Evolutionary conservation across 2,113 vertebrate genomes (phyloP).

Genomic region (Sminthopsis crassicaudata): DNA sequence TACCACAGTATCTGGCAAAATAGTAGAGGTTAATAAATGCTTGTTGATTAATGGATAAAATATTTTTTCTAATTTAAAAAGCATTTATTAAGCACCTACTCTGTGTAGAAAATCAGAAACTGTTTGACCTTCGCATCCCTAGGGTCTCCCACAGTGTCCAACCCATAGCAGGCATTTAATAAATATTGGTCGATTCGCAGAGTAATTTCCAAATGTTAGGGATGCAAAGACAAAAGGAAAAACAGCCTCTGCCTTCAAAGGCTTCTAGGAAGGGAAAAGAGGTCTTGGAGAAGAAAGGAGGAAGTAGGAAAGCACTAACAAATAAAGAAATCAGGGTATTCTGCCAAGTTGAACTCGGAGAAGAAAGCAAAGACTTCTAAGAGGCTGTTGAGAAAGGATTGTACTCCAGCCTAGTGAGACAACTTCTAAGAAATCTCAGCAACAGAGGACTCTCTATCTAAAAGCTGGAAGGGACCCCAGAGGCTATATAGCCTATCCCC

Average conservation of each 20-base stretch:
- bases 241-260: background rate
- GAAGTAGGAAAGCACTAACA: background rate
- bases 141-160: background rate
- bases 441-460: background rate
- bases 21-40: background rate
- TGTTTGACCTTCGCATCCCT: background rate
- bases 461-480: background rate
- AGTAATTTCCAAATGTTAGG: background rate
- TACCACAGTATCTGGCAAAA: background rate
- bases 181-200: background rate
- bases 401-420: background rate
- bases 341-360: background rate
- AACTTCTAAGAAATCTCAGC: background rate
- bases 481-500: background rate
- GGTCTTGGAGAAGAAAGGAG: background rate
- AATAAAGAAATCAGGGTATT: background rate
- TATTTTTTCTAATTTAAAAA: background rate
- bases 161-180: background rate
- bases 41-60: background rate
- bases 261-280: background rate
- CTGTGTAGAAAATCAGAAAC: background rate
- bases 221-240: background rate
- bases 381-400: background rate
- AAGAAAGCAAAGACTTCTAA: background rate
- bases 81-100: background rate